Evolutionary conservation across 2,113 vertebrate genomes (phyloP), one percentile per base, ranked within the genome.

Genomic region (Gasterosteus nipponicus): DNA sequence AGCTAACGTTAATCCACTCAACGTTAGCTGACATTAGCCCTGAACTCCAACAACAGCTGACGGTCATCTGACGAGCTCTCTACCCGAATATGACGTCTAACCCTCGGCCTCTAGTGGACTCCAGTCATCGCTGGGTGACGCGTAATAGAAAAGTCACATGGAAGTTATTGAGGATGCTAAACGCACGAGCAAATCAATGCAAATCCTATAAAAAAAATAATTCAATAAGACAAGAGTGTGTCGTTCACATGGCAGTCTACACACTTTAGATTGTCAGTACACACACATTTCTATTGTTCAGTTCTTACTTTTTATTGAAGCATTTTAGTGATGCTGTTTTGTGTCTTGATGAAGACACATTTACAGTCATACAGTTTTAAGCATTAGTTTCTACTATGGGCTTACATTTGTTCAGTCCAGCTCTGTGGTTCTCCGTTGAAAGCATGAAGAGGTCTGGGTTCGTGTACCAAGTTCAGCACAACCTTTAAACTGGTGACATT

Each of bases 31-130:
- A 59, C 64, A 15, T 69, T 71, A 81, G 81, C 71, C 2, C 59
- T 82, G 79, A 56, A 47, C 46, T 56, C 59, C 33, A 53, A 12
- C 38, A 47, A 15, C 81, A 87, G 80, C 83, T 89, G 86, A 89
- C 77, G 46, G 80, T 87, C 90, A 85, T 65, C 79, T 39, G 18
- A 26, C 4, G 39, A 46, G 56, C 54, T 80, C 38, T 15, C 46
- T 41, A 67, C 38, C 56, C 35, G 35, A 5, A 38, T 38, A 38
- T 38, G 35, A 38, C 35, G 35, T 38, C 7, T 38, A 3, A 7
- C 35, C 35, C 35, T 26, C 22, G 22, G 22, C 22, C 22, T 26
- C 22, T 26, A 26, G 22, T 26, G 22, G 22, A 26, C 22, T 26
- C 22, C 22, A 26, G 22, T 26, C 22, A 26, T 26, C 22, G 22